Conservation (phyloP, 2,113 vertebrate genomes). For the Bubo blakistoni region DNA sequence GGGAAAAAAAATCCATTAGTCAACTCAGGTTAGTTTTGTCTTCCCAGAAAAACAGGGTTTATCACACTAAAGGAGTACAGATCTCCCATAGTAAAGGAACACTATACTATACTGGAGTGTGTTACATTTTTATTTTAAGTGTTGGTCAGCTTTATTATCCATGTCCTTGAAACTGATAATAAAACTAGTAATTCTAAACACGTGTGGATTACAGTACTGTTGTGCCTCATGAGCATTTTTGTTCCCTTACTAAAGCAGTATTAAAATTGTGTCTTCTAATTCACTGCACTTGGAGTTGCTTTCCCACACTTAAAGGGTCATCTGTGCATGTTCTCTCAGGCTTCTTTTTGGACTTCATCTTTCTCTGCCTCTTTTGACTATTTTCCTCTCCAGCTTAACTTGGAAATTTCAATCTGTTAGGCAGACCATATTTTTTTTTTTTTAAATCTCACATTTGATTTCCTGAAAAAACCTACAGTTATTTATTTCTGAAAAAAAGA, state of each 20-base stretch:
- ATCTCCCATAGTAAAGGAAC: background rate
- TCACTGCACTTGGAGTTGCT: background rate
- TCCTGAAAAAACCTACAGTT: background rate
- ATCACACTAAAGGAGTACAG: background rate
- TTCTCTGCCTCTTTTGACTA: background rate
- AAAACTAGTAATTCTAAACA: background rate
- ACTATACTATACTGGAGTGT: background rate
- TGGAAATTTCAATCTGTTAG: background rate
- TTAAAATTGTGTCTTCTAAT: background rate
- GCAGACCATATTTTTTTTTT: background rate
- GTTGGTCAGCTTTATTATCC: background rate
- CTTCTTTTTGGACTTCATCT: background rate
- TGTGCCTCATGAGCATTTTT: background rate
- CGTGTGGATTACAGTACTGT: background rate
- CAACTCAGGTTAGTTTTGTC: background rate
- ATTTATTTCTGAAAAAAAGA: background rate
- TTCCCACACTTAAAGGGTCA: background rate
- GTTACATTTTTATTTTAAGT: background rate
- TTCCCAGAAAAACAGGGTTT: background rate
- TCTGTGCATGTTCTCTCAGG: accelerated
- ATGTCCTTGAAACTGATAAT: background rate
- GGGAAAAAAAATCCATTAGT: background rate
- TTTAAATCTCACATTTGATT: background rate
- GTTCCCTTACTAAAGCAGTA: background rate
- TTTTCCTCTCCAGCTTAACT: background rate